Evolutionary conservation across 2,797 vertebrate genomes (phyloP), one percentile per base, ranked within the genome.

Genomic region (Clarias laeviceps): DNA sequence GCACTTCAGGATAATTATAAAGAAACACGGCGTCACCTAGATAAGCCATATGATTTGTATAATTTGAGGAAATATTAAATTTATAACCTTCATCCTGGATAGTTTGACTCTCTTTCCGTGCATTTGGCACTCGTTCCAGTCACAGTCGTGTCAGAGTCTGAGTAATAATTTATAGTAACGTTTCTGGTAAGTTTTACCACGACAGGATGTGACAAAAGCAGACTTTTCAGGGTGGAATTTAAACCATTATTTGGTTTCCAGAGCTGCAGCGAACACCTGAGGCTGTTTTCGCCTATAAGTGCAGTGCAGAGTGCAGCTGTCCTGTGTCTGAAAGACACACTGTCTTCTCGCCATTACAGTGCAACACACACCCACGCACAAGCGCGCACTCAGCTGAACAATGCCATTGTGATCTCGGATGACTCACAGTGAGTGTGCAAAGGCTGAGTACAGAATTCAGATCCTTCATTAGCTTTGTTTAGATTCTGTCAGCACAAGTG

Each of bases 261-360:
- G 22, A 68, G 37, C 37, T 8, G 5, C 27, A 82, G 54, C 29
- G 59, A 14, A 82, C 40, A 82, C 40, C 20, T 50, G 2, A 24
- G 80, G 64, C 29, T 57, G 80, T 56, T 82, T 82, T 59, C 22
- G 2, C 59, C 15, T n/a, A 1, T 37, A 1, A 65, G 59, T 64
- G 59, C 5, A 9, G 74, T 15, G 56, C 34, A 59, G 29, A 59
- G 4, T 27, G 50, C 50, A 56, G 32, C 32, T 69, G 8, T 54
- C 4, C 14, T n/a, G n/a, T 29, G 32, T 40, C 77, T 87, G 83
- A 89, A 84, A 73, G 87, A 82, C 45, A 54, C 77, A 50, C 84
- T 88, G 89, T 89, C 32, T 87, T 61, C 57, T 45, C 24, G 62
- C 61, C 73, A 80, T 80, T 87, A 54, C 81, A 84, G 91, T 89